Base-by-base conservation (phyloP, 2,888 invertebrate species). In the Drosophila longiperda region DNA sequence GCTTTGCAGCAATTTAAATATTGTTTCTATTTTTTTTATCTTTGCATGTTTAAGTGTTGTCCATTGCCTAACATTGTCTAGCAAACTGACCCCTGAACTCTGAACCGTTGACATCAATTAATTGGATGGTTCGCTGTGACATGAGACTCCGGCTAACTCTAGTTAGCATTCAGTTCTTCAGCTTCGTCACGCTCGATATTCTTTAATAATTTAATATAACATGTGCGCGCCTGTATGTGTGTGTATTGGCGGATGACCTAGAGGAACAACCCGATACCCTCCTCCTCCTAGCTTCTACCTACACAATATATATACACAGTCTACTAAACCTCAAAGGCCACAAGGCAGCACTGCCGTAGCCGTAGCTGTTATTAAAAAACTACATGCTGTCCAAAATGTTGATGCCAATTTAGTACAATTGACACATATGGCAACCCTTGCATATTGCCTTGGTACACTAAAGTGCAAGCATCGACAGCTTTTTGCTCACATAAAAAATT, bases 121-220 rank as follows among this genome's bases (percentile, higher is more conserved):
- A 79, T 73, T 78, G 74, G 67, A 52, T 61, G 23, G 60, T 36
- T 29, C 52, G 36, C 40, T 66, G 36, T 52, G 38, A 68, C 58
- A 45, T 59, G 40, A 34, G 36, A 23, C 15, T 45, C 8, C 34
- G 38, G 50, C 55, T 38, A 48, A 48, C 54, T 45, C 9, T 34
- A 33, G 50, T 34, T 40, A 32, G 20, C 63, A 48, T 54, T 17
- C 64, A 32, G 73, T 55, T 55, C 36, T 50, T 38, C 20, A 23
- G 23, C 8, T 40, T 20, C 45, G 42, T 53, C 73, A 63, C 70
- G 75, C 67, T 82, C 82, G 79, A 79, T 82, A 79, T 60, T 67
- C 50, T 71, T 79, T 49, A 82, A 79, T 79, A 79, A 79, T 79
- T 79, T 63, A 79, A 67, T 70, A 53, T 64, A 58, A 66, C 60